Evolutionary conservation across 2,797 vertebrate genomes (phyloP).

Genomic region (Bovichtus diacanthus): DNA sequence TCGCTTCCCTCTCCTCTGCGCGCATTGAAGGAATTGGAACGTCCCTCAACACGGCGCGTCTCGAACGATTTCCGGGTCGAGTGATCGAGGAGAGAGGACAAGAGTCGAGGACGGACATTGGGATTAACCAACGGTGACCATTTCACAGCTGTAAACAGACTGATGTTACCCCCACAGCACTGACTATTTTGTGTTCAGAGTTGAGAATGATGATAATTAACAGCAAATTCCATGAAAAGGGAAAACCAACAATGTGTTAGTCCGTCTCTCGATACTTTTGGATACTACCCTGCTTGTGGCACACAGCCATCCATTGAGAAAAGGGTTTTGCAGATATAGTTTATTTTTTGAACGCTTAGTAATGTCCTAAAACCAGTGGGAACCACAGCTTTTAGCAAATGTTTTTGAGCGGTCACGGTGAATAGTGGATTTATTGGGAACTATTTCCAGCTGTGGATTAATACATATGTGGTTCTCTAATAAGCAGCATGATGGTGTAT

Average conservation of each 20-base stretch:
- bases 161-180: not conserved
- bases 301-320: accelerated
- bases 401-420: not conserved
- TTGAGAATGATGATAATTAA: not conserved
- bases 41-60: no score
- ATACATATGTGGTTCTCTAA: not conserved
- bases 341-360: no score
- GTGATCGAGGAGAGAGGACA: no score
- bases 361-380: not conserved
- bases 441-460: not conserved
- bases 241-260: not conserved
- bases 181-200: not conserved
- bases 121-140: no score
- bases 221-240: not conserved
- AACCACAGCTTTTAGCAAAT: not conserved
- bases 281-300: no score
- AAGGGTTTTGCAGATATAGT: not conserved
- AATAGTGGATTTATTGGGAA: not conserved
- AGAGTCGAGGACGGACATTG: no score
- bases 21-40: no score
- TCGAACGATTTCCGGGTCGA: no score
- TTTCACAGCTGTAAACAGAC: not conserved
- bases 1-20: no score
- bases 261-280: not conserved
- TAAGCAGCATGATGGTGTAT: not conserved